phyloP scores from a whole-genome alignment of 1,140 invertebrate species.

The Monomorium pharaonis region DNA sequence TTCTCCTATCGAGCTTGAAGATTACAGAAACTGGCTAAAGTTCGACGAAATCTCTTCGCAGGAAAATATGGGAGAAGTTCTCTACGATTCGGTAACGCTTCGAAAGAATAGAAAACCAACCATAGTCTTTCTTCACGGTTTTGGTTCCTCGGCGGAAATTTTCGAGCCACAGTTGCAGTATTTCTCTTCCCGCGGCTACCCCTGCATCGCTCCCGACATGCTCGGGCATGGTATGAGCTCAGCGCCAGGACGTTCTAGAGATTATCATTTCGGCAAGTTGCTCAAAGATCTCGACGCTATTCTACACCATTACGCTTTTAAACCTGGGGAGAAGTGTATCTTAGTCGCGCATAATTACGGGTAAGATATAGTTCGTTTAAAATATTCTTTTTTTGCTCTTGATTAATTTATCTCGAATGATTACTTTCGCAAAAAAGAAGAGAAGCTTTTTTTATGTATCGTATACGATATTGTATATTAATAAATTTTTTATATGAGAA shows the following conservation, averaged over 20 bases:
- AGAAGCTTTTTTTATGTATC: neutral
- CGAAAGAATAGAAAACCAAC: slow-evolving; percentile 84
- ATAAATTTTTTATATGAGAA: neutral
- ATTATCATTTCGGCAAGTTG: slow-evolving; percentile 89
- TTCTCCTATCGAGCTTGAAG: slow-evolving; percentile 66
- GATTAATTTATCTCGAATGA: neutral
- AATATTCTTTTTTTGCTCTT: neutral
- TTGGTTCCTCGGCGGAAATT: slow-evolving; percentile 89
- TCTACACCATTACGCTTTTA: slow-evolving; percentile 87
- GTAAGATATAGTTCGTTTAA: slow-evolving; percentile 76
- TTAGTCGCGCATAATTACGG: slow-evolving; percentile 84
- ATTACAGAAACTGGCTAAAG: slow-evolving; percentile 65
- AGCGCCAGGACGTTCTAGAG: slow-evolving; percentile 86
- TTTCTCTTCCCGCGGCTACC: slow-evolving; percentile 88
- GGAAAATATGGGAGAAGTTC: slow-evolving; percentile 6
- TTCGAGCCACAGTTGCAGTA: slow-evolving; percentile 88
- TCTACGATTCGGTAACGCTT: slow-evolving; percentile 66
- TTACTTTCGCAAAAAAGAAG: neutral
- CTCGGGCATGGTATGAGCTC: slow-evolving; percentile 91
- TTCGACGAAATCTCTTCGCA: slow-evolving; percentile 39
- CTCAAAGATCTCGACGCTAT: slow-evolving; percentile 87
- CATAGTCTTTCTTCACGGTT: slow-evolving; percentile 90
- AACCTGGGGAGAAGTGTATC: slow-evolving; percentile 81
- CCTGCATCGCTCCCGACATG: slow-evolving; percentile 90
- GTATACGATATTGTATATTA: neutral